These are phyloP conservation scores for Chloroceryle amazona DNA, from an alignment of 2,797 vertebrate genomes.

Conservation along the genomic window DNA sequence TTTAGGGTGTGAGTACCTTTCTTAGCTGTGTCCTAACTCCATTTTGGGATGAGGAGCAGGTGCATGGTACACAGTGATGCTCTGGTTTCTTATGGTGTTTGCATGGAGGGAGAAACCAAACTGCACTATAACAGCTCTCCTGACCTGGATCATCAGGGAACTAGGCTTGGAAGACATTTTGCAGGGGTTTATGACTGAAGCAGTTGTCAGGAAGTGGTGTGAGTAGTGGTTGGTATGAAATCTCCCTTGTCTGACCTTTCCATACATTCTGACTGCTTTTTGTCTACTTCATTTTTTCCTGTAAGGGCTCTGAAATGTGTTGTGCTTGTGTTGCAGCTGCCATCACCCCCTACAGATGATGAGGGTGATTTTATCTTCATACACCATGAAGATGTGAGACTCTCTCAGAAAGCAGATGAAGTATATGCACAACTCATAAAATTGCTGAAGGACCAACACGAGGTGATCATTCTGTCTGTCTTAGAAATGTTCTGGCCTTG, in stretches of 20 bases:
- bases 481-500: neutral
- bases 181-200: neutral
- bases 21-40: neutral
- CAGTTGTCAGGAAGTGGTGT: neutral
- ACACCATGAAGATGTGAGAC: constrained; percentile 90
- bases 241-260: neutral
- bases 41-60: neutral
- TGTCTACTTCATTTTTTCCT: neutral
- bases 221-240: neutral
- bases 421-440: constrained; percentile 90
- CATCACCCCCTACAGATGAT: constrained; percentile 90
- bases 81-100: neutral
- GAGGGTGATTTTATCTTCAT: constrained; percentile 95
- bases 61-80: neutral
- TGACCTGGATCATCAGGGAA: neutral
- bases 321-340: constrained; percentile 83
- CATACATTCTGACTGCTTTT: neutral
- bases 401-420: constrained; percentile 91
- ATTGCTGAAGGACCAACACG: constrained; percentile 91
- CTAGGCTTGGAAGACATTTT: neutral
- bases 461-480: constrained; percentile 77
- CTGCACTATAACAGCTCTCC: neutral
- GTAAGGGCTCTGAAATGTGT: neutral
- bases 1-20: neutral
- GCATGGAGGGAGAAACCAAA: neutral